A percentile compares a stretch with the other conserved stretches of the same genome.
These are phyloP conservation scores for Oscheius sp. DNA, from an alignment of 1,140 invertebrate genomes.

Conservation along the genomic window DNA sequence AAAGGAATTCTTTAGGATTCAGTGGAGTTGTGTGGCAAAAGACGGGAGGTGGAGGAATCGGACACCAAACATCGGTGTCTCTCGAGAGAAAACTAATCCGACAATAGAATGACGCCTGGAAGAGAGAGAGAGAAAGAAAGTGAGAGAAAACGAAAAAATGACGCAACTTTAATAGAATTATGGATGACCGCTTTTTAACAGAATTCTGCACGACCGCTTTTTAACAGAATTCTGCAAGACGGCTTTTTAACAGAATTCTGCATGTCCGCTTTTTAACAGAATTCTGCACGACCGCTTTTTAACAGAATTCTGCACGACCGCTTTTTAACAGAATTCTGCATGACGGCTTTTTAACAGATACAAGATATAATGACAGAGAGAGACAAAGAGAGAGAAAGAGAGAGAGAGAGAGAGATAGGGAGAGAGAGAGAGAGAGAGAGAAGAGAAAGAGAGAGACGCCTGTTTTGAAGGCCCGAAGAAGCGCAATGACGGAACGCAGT, in stretches of 20 bases:
- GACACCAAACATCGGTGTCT: neutral
- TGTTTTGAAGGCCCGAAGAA: neutral
- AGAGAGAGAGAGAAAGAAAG: too few relatives aligned
- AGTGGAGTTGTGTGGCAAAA: neutral
- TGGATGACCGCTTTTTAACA: too few relatives aligned
- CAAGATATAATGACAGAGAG: neutral
- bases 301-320: too few relatives aligned
- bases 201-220: too few relatives aligned
- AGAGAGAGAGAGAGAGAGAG: neutral
- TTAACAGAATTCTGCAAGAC: too few relatives aligned
- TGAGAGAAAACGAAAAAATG: too few relatives aligned
- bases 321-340: neutral
- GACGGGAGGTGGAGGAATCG: neutral
- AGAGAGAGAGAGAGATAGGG: neutral
- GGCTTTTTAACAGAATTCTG: neutral
- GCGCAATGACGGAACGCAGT: neutral
- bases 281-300: neutral
- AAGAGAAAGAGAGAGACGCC: neutral
- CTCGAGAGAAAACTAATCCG: too few relatives aligned
- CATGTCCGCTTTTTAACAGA: neutral
- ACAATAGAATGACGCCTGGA: too few relatives aligned
- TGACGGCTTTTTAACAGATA: neutral
- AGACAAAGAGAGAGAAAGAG: neutral
- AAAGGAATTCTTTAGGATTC: too few relatives aligned
- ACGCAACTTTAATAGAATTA: too few relatives aligned